A percentile compares a stretch with the other conserved stretches of the same genome.
phyloP scores from a whole-genome alignment of 2,888 invertebrate genomes.

The Tinea trinotella region DNA sequence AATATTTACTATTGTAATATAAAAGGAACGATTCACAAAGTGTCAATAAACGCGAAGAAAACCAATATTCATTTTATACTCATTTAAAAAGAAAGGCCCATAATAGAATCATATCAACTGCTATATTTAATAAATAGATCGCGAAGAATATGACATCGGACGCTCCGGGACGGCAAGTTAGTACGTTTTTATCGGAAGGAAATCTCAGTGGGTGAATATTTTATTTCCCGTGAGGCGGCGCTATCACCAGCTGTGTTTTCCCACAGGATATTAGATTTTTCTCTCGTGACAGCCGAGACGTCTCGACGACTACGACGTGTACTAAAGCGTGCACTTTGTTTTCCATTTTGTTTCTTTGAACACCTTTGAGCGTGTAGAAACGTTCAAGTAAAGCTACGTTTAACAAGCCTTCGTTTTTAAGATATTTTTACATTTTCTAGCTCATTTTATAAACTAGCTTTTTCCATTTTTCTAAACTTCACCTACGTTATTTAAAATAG shows the following conservation, averaged over 20 bases:
- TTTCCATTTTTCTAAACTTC: too few relatives aligned
- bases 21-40: not conserved
- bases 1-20: not conserved
- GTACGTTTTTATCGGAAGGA: constrained; percentile 31
- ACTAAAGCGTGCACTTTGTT: constrained; percentile 29
- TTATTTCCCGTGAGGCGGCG: constrained; percentile 39
- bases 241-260: constrained; percentile 44
- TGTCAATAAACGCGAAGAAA: not conserved
- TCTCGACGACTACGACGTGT: constrained; percentile 1
- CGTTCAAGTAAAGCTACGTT: not conserved
- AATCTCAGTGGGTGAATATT: constrained; percentile 44
- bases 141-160: not conserved
- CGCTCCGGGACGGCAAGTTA: constrained; percentile 27
- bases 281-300: constrained; percentile 23
- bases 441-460: too few relatives aligned
- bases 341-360: constrained; percentile 32
- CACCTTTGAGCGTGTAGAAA: constrained; percentile 14
- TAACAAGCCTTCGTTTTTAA: not conserved
- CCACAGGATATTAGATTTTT: constrained; percentile 50
- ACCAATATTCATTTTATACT: not conserved
- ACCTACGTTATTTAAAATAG: too few relatives aligned
- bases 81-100: not conserved
- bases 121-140: not conserved
- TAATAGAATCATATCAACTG: not conserved
- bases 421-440: too few relatives aligned